Base-by-base conservation (phyloP, 2,113 vertebrate species). In the Daphoenositta chrysoptera region DNA sequence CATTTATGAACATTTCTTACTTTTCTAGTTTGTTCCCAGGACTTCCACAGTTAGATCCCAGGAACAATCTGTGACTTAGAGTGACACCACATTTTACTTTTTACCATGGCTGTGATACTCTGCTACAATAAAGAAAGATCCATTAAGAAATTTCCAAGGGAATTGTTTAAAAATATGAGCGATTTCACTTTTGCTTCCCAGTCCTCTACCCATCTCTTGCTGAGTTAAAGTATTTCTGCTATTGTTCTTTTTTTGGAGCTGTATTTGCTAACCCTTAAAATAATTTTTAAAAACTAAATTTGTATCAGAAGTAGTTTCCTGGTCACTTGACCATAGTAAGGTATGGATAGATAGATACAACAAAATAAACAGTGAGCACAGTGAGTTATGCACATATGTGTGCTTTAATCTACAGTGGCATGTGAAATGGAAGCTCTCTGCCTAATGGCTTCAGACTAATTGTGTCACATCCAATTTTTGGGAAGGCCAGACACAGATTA, bases 401-500 rank as follows among this genome's bases (percentile, higher is more conserved):
- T 63, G 54, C 60, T 28, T 71, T 56, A 54, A 58, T 89, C 39
- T n/a, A 26, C 39, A 7, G 27, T 65, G 77, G 42, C 53, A 18
- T 39, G 23, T 63, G 85, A 61, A 68, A 60, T 63, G 72, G 87
- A 50, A 81, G 75, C 63, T 82, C 7, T 93, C 89, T 80, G 31
- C 76, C 66, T 92, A 66, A 60, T 39, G 64, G 79, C 58, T 91
- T 85, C 64, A 24, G 54, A 81, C 64, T 47, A 45, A 71, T 40
- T 58, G 28, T 72, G 95, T 96, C 78, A 91, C 66, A 40, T 93
- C 80, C 42, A 63, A 22, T 95, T 65, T 87, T 90, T 87, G 33
- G 76, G 63, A 88, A 56, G 73, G 48, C 84, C 76, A 91, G 51
- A 66, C 89, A 90, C 89, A 95, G 78, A 97, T 96, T 85, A 96